A percentile compares a stretch with the other conserved stretches of the same genome.
Evolutionary conservation across 2,113 vertebrate genomes (phyloP).

Genomic region (Arothron firmamentum): DNA sequence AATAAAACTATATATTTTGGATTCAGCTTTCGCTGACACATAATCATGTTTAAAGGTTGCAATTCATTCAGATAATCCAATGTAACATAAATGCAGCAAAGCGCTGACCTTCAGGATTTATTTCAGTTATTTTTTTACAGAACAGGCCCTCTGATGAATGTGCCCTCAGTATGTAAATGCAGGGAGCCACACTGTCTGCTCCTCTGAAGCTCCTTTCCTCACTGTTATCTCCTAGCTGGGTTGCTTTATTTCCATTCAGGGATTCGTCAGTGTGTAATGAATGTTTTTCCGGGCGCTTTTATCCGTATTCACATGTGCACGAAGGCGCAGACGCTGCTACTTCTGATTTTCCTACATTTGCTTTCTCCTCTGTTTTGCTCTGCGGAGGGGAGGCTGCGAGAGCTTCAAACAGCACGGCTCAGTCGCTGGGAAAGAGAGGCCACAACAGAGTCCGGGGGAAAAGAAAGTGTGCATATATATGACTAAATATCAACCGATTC

Average conservation of each 20-base stretch:
- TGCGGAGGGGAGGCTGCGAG: constrained; percentile 16
- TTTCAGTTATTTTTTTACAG: constrained; percentile 4
- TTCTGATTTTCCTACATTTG: constrained; percentile 21
- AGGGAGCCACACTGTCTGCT: constrained; percentile 8
- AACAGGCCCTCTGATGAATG: constrained; percentile 12
- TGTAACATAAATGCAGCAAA: neutral
- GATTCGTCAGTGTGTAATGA: constrained; percentile 45
- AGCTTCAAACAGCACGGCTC: constrained; percentile 34
- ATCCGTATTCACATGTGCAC: constrained; percentile 32
- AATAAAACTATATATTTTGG: no score
- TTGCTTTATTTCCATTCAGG: constrained; percentile 33
- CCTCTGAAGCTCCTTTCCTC: constrained; percentile 28
- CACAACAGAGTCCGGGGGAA: constrained; percentile 1
- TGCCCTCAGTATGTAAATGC: constrained; percentile 19
- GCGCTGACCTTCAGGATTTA: neutral
- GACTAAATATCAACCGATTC: constrained; percentile 7
- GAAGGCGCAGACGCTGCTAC: constrained; percentile 11
- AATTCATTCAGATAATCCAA: neutral
- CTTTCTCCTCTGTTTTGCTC: constrained; percentile 16
- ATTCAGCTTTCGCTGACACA: no score
- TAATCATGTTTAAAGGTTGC: no score
- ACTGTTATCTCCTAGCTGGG: constrained; percentile 14
- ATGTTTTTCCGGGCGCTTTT: constrained; percentile 51
- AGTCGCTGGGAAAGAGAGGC: constrained; percentile 12
- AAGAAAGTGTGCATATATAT: constrained; percentile 14